Evolutionary conservation across 2,113 vertebrate genomes (phyloP), one percentile per base, ranked within the genome.

Genomic region (Maccullochella peelii): DNA sequence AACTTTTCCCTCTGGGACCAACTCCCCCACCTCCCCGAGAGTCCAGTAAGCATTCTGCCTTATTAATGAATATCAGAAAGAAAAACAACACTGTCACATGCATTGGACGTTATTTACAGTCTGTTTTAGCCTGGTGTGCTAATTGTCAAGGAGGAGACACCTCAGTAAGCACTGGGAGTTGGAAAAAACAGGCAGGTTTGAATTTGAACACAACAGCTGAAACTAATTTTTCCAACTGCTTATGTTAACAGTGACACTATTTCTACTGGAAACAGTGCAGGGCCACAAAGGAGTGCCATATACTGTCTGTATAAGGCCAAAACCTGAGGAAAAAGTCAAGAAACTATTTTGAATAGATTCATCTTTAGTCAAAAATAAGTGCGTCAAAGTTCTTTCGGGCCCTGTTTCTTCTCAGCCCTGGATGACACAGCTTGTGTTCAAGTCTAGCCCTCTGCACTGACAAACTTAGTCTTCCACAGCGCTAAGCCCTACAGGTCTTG

Each of bases 271-370:
- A 95, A 95, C 91, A 93, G 92, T 73, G 81, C 95, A 95, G 95
- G 91, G 85, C 77, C 52, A 40, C 79, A 55, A 84, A 83, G 61
- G 66, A 83, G 85, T 49, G 80, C 80, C 86, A 79, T 79, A 58
- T 83, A 67, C 77, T 94, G 93, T 93, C 95, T 95, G 93, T 96
- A 96, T 95, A 96, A 94, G 96, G 96, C 90, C 86, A 95, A 91
- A 95, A 94, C 80, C 87, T 83, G 82, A 83, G 80, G 89, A 94
- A 95, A 94, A 94, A 92, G 90, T 84, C 87, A 84, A 91, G 91
- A 86, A 93, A 93, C 74, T 93, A 93, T 95, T 94, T 86, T 91
- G 93, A 94, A 94, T 88, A 88, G 87, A 77, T 89, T 92, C 92
- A 93, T 93, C 88, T 91, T 84, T 79, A 79, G 77, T 91, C 84